Conservation (phyloP, 2,888 invertebrate species). For the Ophion ventricosus region DNA sequence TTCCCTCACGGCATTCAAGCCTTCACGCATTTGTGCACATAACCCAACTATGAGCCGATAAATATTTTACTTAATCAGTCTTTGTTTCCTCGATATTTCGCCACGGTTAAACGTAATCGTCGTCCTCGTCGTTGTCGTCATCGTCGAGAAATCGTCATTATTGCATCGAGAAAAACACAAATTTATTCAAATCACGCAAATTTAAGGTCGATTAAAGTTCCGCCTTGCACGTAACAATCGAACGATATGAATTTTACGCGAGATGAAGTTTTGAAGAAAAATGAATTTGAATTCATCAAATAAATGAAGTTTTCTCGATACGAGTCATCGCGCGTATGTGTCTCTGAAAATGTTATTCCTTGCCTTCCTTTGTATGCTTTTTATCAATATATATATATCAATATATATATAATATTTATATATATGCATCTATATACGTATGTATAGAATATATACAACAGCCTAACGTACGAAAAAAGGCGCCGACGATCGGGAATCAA, state of each 20-base stretch:
- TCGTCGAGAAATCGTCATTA: slow-evolving; percentile 50
- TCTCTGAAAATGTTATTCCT: slow-evolving; percentile 14
- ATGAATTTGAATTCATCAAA: not conserved
- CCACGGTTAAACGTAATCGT: slow-evolving; percentile 23
- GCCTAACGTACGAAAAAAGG: slow-evolving; percentile 49
- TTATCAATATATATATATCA: slow-evolving; percentile 4
- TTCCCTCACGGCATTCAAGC: not conserved
- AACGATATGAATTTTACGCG: not conserved
- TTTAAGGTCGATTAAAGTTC: not conserved
- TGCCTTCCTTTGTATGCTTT: slow-evolving; percentile 2
- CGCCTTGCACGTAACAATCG: not conserved
- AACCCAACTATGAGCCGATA: slow-evolving; percentile 22
- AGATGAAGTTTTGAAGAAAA: not conserved
- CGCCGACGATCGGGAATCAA: slow-evolving; percentile 49
- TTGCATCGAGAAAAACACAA: slow-evolving; percentile 31
- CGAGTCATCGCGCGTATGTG: not conserved
- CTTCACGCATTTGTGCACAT: not conserved
- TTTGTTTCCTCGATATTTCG: slow-evolving; percentile 61
- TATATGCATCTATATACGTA: slow-evolving; percentile 18
- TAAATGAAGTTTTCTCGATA: slow-evolving; percentile 23
- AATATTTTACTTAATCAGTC: slow-evolving; percentile 64
- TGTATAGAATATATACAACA: slow-evolving; percentile 48
- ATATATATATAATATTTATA: not conserved
- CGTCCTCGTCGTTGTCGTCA: slow-evolving; percentile 40
- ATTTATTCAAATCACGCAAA: slow-evolving; percentile 22